Evolutionary conservation across 2,797 vertebrate species (phyloP).

Genomic region (Tapirus indicus): DNA sequence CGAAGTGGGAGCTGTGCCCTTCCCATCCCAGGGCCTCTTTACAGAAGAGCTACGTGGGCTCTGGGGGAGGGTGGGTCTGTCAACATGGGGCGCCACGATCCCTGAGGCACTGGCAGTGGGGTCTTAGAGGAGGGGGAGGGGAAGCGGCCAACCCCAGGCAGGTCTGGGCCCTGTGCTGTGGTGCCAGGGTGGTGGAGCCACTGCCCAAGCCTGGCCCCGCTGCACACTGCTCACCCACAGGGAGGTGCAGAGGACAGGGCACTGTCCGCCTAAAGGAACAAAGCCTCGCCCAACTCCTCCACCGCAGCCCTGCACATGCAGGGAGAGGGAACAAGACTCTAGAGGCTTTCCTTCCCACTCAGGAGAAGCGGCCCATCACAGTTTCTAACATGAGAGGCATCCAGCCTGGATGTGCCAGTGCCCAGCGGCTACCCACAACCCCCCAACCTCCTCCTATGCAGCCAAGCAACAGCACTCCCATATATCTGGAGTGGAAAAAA

Average conservation of each 20-base stretch:
- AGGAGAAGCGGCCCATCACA: neutral
- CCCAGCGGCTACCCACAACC: neutral
- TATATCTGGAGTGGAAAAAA: neutral
- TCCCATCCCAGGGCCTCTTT: neutral
- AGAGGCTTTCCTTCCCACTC: neutral
- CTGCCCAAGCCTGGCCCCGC: neutral
- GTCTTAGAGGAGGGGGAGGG: neutral
- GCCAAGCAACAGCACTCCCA: neutral
- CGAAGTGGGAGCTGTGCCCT: neutral
- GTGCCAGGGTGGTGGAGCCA: neutral
- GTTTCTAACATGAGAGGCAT: neutral
- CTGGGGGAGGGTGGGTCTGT: rapidly evolving
- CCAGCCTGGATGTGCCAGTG: neutral
- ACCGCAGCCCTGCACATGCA: neutral
- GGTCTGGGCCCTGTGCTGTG: neutral
- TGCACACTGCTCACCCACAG: neutral
- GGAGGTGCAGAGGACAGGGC: no score
- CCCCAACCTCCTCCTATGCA: neutral
- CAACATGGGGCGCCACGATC: no score
- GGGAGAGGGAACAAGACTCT: neutral
- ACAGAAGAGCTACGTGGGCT: rapidly evolving
- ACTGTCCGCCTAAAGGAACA: neutral
- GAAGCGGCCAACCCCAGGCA: neutral
- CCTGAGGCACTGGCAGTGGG: neutral
- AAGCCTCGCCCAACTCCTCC: neutral